Base-by-base conservation (phyloP, 2,113 vertebrate species). In the Nycticryphes semicollaris region DNA sequence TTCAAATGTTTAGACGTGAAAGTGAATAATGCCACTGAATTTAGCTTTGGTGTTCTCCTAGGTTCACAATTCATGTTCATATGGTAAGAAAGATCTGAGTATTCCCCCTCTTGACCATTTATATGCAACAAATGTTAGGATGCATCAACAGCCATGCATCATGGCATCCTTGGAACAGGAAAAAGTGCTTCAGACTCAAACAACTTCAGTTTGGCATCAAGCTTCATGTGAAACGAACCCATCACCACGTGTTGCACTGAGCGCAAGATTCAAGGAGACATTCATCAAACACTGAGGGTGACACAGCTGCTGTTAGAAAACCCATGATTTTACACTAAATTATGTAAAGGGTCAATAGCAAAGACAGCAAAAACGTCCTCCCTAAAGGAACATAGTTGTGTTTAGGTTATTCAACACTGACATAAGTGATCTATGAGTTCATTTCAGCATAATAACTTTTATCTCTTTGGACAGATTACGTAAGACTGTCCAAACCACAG, bases 401-500 rank as follows among this genome's bases (percentile, higher is more conserved):
- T 74, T 94, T 80, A 85, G 41, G 43, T 89, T 87, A 84, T 37
- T 86, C 79, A 74, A 20, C 60, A 59, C 3, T 73, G 86, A 89
- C 64, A 84, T n/a, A 94, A 96, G 56, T 2, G 2, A 86, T 67
- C 64, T 67, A 35, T 1, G 1, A 92, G 56, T 31, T 87, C 37
- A 33, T 45, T 86, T 90, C 89, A 78, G 73, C 64, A 15, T 10
- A 84, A 78, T 30, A 74, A 84, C 37, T 84, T 90, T 92, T 63
- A 92, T 89, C 7, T 74, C 27, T 92, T 94, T 78, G 60, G 94
- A 91, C 93, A 91, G 80, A 78, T 94, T 84, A 95, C 12, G 8
- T 87, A 96, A 95, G 37, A 69, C 51, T 84, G 94, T 81, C 77
- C 93, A 94, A 95, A 91, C 8, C 47, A 82, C 21, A 87, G 14